phyloP scores from a whole-genome alignment of 30 jellyfish, hydroid and myxozoan genomes.

The Aurelia coerulea region DNA sequence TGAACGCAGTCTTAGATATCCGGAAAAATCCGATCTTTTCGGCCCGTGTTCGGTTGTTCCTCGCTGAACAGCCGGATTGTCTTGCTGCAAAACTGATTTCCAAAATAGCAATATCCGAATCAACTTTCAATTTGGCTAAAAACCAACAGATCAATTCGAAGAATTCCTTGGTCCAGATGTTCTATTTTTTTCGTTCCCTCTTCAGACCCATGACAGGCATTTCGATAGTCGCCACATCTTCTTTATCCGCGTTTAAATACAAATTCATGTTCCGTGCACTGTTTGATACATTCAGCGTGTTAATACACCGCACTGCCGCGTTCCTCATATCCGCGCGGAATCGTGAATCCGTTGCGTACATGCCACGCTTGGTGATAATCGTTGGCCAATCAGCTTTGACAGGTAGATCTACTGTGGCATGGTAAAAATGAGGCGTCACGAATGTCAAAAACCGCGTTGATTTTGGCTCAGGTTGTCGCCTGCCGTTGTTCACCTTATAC shows the following conservation, averaged over 20 bases:
- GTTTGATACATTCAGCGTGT: slow-evolving; percentile 46
- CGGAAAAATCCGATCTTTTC: too few relatives aligned
- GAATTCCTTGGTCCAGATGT: not conserved
- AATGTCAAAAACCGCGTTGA: slow-evolving; percentile 80
- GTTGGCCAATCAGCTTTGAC: slow-evolving; percentile 92
- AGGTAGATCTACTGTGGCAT: slow-evolving; percentile 78
- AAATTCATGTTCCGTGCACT: slow-evolving; percentile 20
- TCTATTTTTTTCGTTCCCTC: slow-evolving; percentile 43
- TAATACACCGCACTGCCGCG: slow-evolving; percentile 88
- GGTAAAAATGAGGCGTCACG: slow-evolving; percentile 84
- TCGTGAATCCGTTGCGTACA: slow-evolving; percentile 87
- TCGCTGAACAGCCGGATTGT: too few relatives aligned
- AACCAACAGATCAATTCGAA: too few relatives aligned
- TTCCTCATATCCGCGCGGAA: slow-evolving; percentile 89
- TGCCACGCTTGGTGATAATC: slow-evolving; percentile 72
- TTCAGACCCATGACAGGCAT: slow-evolving; percentile 93
- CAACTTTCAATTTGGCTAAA: too few relatives aligned
- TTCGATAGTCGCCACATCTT: slow-evolving; percentile 71
- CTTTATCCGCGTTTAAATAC: slow-evolving; percentile 36
- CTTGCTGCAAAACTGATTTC: too few relatives aligned
- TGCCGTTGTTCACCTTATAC: slow-evolving; percentile 16
- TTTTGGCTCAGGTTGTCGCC: slow-evolving; percentile 4
- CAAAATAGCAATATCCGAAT: too few relatives aligned
- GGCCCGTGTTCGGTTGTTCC: too few relatives aligned
- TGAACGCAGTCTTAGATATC: too few relatives aligned